These are phyloP conservation scores for Bombyx mori DNA, from an alignment of 1,140 invertebrate genomes.

Conservation along the genomic window DNA sequence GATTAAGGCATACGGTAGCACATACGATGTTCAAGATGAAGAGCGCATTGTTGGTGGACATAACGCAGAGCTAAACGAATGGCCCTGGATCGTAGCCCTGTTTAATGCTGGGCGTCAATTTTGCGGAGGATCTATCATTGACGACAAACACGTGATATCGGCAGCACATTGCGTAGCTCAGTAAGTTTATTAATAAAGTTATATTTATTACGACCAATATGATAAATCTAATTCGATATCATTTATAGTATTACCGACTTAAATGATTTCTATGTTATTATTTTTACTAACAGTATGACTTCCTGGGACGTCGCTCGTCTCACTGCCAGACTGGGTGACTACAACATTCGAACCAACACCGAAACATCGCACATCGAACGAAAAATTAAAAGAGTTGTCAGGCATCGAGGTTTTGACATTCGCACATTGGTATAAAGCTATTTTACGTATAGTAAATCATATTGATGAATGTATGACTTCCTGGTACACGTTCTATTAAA, in stretches of 20 bases:
- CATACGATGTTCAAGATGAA: conserved; percentile 73
- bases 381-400: conserved; percentile 84
- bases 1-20: conserved; percentile 37
- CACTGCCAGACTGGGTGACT: conserved; percentile 84
- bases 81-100: conserved; percentile 89
- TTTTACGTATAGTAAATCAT: not conserved
- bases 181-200: conserved; percentile 71
- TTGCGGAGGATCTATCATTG: conserved; percentile 91
- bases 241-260: too few species aligned
- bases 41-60: conserved; percentile 88
- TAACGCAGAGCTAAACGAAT: conserved; percentile 84
- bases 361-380: conserved; percentile 83
- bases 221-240: too few species aligned
- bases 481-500: too few species aligned
- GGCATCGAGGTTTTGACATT: conserved; percentile 87
- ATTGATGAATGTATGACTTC: too few species aligned
- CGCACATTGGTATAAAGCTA: conserved; percentile 78
- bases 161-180: conserved; percentile 93
- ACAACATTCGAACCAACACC: conserved; percentile 82
- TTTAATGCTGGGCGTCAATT: conserved; percentile 89
- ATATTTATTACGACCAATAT: too few species aligned
- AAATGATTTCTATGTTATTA: not conserved
- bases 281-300: conserved; percentile 80
- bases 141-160: conserved; percentile 85
- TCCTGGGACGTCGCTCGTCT: conserved; percentile 88